Evolutionary conservation across 2,113 vertebrate species (phyloP).

Genomic region (Clarias batrachus): DNA sequence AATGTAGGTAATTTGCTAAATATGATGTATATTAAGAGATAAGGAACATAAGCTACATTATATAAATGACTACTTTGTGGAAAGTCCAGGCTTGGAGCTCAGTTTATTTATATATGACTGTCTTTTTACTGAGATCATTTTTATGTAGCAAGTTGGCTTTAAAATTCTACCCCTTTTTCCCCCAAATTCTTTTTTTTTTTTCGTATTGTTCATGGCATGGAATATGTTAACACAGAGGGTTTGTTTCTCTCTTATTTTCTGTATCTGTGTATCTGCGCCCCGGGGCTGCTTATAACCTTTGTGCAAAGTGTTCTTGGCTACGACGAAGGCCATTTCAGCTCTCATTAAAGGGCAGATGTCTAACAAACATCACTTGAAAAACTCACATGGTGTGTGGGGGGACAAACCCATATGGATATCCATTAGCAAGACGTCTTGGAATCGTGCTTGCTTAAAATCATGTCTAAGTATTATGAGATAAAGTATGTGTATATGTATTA

Average conservation of each 20-base stretch:
- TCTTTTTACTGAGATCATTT: conserved; percentile 15
- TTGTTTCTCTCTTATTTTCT: conserved; percentile 11
- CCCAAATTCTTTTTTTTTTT: conserved; percentile 43
- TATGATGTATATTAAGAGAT: not conserved
- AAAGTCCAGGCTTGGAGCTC: not conserved
- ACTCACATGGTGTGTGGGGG: conserved; percentile 1
- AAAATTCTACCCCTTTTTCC: conserved; percentile 14
- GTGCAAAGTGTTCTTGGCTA: conserved; percentile 9
- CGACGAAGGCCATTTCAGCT: conserved; percentile 27
- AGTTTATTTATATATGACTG: not conserved
- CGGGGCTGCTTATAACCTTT: conserved; percentile 30
- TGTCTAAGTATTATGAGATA: not conserved
- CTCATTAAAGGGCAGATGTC: conserved; percentile 44
- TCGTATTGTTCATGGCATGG: conserved; percentile 30
- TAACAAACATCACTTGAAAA: not conserved
- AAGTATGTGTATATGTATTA: not conserved
- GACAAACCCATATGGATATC: conserved; percentile 12
- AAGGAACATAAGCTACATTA: not conserved
- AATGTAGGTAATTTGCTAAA: not conserved
- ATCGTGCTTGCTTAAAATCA: not conserved
- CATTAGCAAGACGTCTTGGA: conserved; percentile 7
- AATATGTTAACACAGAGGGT: conserved; percentile 18
- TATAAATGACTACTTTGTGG: not conserved
- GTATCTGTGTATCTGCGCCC: conserved; percentile 25
- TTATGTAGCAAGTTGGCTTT: not conserved